Base-by-base conservation (phyloP, 2,888 invertebrate genomes). In the Ophion ellenae region DNA sequence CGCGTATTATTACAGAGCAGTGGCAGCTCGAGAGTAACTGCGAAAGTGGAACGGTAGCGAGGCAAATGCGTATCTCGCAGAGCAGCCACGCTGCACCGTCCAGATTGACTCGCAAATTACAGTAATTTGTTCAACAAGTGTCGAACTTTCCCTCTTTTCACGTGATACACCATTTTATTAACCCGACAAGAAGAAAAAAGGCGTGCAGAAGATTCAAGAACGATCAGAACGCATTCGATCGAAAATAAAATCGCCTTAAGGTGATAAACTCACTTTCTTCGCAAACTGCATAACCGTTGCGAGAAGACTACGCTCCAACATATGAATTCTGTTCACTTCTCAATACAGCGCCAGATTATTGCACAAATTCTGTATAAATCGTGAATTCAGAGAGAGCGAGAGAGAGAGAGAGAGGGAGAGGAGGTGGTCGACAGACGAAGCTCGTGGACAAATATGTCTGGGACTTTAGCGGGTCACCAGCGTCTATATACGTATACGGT, bases 341-440 rank as follows among this genome's bases (percentile, higher is more conserved):
- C 47, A 28, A 47, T 28, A 20, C 28, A 45, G 24, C 14, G 45
- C 28, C 47, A 47, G 69, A 47, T 47, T 70, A 70, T 70, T 70
- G 24, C n/a, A 63, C 63, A 24, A n/a, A 63, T 74, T 74, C 74
- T 74, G 24, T 11, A 63, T 74, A 74, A 75, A 64, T 63, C 64
- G 64, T 28, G 63, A 75, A 28, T 47, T 47, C 47, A 75, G 47
- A n/a, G 69, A 32, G 36, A 47, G 61, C 45, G 57, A 24, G 20
- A 70, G 24, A 45, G 32, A 57, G 61, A 7, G 14, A 45, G n/a
- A 57, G 66, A 6, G 66, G 59, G 32, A 20, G 47, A 9, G 45
- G 47, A 11, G 47, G 14, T 40, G 1, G 47, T 47, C 47, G 47
- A 11, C 1, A 4, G 11, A 47, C 47, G 14, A 2, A 14, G 47